phyloP scores from a whole-genome alignment of 2,113 vertebrate species.

The Empidonax traillii region DNA sequence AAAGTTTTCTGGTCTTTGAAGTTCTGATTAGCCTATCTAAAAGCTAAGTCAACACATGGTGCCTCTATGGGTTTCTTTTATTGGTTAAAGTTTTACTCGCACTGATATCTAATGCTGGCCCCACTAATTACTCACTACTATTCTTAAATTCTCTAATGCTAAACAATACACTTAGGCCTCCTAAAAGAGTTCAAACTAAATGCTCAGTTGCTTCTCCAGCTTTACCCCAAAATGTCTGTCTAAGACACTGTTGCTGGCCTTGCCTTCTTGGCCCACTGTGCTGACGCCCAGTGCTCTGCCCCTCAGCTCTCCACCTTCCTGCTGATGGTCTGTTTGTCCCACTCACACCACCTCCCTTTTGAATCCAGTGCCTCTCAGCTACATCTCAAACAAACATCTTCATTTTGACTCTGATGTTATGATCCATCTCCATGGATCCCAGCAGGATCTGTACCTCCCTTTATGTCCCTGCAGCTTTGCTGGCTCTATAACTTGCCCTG shows the following conservation, averaged over 20 bases:
- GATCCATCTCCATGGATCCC: not conserved
- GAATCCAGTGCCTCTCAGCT: not conserved
- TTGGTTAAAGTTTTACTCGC: not conserved
- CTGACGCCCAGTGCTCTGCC: not conserved
- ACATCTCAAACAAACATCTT: not conserved
- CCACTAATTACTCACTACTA: not conserved
- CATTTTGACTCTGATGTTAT: not conserved
- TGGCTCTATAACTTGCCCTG: not conserved
- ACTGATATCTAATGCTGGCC: not conserved
- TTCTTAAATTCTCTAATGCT: not conserved
- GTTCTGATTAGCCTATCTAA: not conserved
- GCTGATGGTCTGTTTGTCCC: rapidly evolving
- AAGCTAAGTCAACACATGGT: not conserved
- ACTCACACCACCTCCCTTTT: not conserved
- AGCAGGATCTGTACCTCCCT: not conserved
- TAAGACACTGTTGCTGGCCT: not conserved
- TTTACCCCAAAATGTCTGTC: not conserved
- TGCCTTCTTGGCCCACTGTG: not conserved
- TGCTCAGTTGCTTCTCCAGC: not conserved
- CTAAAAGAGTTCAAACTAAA: not conserved
- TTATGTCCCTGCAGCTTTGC: not conserved
- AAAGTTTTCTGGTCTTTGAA: not conserved
- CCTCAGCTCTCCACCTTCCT: not conserved
- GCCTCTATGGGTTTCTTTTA: not conserved
- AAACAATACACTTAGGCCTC: not conserved